A percentile compares a stretch with the other conserved stretches of the same genome.
These are phyloP conservation scores for Drosophila busckii DNA, from an alignment of 1,140 invertebrate species.

Conservation along the genomic window DNA sequence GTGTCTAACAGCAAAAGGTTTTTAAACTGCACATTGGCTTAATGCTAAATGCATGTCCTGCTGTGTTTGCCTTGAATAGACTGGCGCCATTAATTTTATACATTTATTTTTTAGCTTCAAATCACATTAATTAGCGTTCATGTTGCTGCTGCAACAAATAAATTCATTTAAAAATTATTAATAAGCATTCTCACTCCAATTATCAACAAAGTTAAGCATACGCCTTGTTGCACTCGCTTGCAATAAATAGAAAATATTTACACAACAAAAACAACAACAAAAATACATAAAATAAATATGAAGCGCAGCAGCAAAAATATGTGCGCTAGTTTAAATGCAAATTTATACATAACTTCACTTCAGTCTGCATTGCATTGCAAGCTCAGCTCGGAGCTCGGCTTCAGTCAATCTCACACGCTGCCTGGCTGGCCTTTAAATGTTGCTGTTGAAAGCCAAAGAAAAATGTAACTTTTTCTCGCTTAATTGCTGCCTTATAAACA, in stretches of 20 bases:
- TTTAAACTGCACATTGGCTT: constrained; percentile 25
- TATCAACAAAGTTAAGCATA: constrained; percentile 76
- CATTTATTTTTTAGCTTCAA: constrained; percentile 55
- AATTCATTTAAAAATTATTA: constrained; percentile 61
- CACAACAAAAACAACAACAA: too few species aligned
- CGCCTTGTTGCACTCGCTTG: constrained; percentile 68
- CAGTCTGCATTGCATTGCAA: background rate
- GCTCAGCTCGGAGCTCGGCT: too few species aligned
- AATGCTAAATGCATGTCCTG: constrained; percentile 23
- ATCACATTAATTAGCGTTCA: constrained; percentile 65
- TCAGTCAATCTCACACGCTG: too few species aligned
- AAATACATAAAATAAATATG: constrained; percentile 12
- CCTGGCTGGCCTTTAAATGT: background rate
- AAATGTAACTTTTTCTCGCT: constrained; percentile 50
- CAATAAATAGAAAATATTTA: constrained; percentile 71
- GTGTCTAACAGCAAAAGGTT: constrained; percentile 53
- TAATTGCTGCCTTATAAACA: constrained; percentile 50
- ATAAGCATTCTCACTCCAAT: constrained; percentile 72
- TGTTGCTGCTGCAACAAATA: constrained; percentile 43
- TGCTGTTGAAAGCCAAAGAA: constrained; percentile 64
- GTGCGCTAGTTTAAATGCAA: constrained; percentile 65
- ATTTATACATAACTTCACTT: constrained; percentile 45
- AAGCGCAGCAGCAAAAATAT: constrained; percentile 39
- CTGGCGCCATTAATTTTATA: too few species aligned
- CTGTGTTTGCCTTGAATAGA: too few species aligned